These are phyloP conservation scores for Spilosoma lubricipeda DNA, from an alignment of 2,888 invertebrate genomes.

Conservation along the genomic window DNA sequence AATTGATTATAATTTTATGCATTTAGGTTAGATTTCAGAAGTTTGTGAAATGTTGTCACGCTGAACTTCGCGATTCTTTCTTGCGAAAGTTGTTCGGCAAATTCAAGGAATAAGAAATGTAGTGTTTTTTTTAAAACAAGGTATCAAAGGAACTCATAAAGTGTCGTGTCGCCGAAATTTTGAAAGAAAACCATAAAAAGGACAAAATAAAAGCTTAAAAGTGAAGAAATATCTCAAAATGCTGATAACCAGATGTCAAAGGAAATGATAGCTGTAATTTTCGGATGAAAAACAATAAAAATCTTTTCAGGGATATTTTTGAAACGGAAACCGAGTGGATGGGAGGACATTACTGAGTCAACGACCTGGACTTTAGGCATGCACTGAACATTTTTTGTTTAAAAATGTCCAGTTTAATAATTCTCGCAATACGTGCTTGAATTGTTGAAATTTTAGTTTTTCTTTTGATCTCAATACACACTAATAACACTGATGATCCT, in stretches of 20 bases:
- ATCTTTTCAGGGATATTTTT: slow-evolving; percentile 1
- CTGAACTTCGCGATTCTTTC: too few relatives aligned
- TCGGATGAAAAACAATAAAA: not conserved
- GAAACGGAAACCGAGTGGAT: slow-evolving; percentile 11
- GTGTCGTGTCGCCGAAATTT: not conserved
- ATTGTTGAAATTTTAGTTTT: not conserved
- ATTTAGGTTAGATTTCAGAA: too few relatives aligned
- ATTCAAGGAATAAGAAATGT: too few relatives aligned
- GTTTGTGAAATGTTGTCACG: too few relatives aligned
- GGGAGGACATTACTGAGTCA: not conserved
- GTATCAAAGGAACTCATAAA: too few relatives aligned
- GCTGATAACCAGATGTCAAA: not conserved
- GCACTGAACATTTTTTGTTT: not conserved
- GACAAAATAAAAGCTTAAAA: not conserved
- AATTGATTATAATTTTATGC: too few relatives aligned
- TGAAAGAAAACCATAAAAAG: not conserved
- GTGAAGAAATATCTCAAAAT: not conserved
- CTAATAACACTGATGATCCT: not conserved
- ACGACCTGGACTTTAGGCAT: not conserved
- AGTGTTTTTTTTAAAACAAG: too few relatives aligned
- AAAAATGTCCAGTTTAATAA: not conserved
- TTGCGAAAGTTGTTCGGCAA: too few relatives aligned
- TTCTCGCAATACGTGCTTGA: not conserved
- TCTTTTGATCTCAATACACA: not conserved
- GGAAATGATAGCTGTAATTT: not conserved